A percentile compares a stretch with the other conserved stretches of the same genome.
Evolutionary conservation across 2,797 vertebrate species (phyloP).

Genomic region (Vespertilio murinus): DNA sequence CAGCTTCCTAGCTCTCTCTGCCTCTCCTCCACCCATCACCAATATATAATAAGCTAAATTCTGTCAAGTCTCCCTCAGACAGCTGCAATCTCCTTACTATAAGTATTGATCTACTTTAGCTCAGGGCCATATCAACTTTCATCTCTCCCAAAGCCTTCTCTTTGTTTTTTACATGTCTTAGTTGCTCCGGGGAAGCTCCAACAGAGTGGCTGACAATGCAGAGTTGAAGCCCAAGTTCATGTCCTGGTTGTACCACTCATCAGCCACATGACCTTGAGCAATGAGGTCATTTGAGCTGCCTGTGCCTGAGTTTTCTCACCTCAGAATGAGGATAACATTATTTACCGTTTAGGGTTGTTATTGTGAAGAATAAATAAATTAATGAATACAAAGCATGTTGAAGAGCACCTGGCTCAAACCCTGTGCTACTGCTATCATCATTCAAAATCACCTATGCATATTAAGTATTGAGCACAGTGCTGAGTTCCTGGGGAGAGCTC

Average conservation of each 20-base stretch:
- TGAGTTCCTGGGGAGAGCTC: background rate
- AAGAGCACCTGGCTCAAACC: background rate
- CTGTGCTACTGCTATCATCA: background rate
- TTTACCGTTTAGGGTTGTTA: background rate
- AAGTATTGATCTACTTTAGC: background rate
- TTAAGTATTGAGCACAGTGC: background rate
- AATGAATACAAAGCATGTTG: background rate
- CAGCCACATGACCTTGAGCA: background rate
- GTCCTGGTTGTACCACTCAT: background rate
- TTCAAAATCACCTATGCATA: background rate
- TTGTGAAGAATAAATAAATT: background rate
- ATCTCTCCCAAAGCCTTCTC: background rate
- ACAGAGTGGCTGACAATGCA: background rate
- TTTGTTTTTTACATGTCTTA: too few species aligned
- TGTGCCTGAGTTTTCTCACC: background rate
- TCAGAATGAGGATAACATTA: background rate
- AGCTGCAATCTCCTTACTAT: background rate
- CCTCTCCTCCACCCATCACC: background rate
- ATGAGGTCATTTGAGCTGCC: background rate
- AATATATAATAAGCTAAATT: background rate
- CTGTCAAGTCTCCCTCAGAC: background rate
- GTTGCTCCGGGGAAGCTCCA: background rate
- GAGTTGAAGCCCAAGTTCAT: background rate
- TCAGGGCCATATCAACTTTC: background rate
- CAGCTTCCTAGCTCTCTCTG: background rate